Percentiles rank a stretch among this genome's conserved stretches.
Conservation (phyloP, 1,140 invertebrate genomes). For the Drosophila santomea region DNA sequence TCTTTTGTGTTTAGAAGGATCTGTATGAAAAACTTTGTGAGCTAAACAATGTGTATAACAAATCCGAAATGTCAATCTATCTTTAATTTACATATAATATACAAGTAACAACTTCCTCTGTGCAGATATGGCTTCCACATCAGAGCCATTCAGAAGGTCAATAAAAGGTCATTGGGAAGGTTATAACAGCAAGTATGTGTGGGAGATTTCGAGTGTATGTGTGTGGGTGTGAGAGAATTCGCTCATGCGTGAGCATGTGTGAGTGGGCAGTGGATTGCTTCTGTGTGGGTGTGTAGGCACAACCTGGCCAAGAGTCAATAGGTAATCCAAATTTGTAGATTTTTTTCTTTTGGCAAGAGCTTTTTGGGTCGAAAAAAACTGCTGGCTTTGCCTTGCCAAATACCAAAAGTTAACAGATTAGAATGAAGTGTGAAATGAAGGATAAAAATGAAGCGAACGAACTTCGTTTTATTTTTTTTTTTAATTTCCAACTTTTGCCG, state of each 20-base stretch:
- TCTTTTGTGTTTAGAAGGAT: too few species aligned
- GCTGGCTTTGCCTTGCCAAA: conserved; percentile 30
- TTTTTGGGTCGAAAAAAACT: neutral
- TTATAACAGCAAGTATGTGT: conserved; percentile 51
- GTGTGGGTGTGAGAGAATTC: conserved; percentile 22
- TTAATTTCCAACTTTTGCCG: conserved; percentile 24
- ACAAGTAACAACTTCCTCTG: neutral
- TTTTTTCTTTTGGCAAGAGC: conserved; percentile 42
- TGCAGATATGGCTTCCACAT: conserved; percentile 15
- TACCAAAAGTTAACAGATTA: conserved; percentile 65
- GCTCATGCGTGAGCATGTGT: conserved; percentile 44
- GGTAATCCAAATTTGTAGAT: conserved; percentile 67
- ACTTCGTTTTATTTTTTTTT: conserved; percentile 20
- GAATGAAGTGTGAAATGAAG: conserved; percentile 64
- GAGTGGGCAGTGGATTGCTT: conserved; percentile 25
- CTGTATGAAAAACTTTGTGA: too few species aligned
- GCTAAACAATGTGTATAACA: too few species aligned
- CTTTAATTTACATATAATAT: too few species aligned
- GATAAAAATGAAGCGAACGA: conserved; percentile 9
- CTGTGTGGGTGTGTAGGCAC: conserved; percentile 20
- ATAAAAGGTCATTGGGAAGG: conserved; percentile 75
- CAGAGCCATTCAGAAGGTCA: conserved; percentile 57
- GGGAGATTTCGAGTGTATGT: neutral
- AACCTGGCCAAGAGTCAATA: conserved; percentile 64
- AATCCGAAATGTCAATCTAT: too few species aligned